phyloP scores from a whole-genome alignment of 2,113 vertebrate genomes.

The Drymodes brunneopygia region DNA sequence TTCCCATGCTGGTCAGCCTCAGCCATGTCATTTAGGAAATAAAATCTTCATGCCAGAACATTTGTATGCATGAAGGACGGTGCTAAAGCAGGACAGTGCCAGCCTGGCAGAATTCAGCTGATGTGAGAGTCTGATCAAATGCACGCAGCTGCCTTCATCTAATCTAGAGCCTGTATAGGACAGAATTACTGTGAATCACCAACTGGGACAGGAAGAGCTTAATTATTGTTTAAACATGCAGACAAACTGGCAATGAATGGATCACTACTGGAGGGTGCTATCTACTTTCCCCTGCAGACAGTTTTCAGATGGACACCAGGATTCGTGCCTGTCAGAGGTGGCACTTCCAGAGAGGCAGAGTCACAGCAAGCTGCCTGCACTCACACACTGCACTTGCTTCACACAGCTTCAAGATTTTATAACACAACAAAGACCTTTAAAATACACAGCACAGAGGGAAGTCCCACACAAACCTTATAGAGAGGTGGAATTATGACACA shows the following conservation, averaged over 20 bases:
- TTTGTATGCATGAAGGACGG: background rate
- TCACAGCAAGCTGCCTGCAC: background rate
- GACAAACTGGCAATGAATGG: background rate
- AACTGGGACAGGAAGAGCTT: background rate
- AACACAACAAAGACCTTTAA: background rate
- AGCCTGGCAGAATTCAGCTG: background rate
- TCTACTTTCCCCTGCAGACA: background rate
- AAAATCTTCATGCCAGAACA: constrained; percentile 27
- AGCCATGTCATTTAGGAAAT: background rate
- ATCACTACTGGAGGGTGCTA: background rate
- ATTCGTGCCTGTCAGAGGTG: background rate
- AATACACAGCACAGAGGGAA: background rate
- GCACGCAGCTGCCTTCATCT: background rate
- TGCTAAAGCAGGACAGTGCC: background rate
- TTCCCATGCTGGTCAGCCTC: constrained; percentile 32
- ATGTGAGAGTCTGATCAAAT: constrained; percentile 17
- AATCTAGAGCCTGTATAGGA: background rate
- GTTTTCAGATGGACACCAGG: background rate
- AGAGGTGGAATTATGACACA: background rate
- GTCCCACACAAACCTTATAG: background rate
- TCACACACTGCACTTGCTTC: background rate
- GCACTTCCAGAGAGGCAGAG: background rate
- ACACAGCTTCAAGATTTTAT: background rate
- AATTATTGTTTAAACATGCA: background rate
- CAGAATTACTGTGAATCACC: constrained; percentile 25